phyloP scores from a whole-genome alignment of 2,113 vertebrate genomes.

The Oxyura jamaicensis region DNA sequence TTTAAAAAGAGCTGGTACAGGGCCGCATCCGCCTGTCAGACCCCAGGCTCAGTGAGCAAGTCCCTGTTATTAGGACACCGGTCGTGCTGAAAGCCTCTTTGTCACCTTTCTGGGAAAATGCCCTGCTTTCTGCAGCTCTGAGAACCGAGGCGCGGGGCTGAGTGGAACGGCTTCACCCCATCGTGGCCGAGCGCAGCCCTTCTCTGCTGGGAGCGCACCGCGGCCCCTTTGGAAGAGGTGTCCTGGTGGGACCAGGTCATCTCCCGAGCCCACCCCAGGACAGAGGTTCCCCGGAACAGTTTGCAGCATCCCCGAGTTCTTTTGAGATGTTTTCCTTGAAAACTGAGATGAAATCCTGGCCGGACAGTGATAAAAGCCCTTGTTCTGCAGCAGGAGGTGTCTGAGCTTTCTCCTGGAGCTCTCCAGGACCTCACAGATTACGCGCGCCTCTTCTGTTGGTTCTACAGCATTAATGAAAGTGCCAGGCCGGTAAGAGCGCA shows the following conservation, averaged over 20 bases:
- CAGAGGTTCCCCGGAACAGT: not conserved
- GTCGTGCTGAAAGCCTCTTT: not conserved
- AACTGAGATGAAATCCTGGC: not conserved
- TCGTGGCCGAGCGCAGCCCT: too few relatives aligned
- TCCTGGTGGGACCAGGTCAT: not conserved
- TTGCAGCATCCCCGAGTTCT: not conserved
- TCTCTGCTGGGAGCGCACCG: not conserved
- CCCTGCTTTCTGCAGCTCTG: not conserved
- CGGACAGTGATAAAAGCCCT: not conserved
- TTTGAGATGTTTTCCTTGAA: not conserved
- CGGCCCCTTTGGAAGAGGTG: not conserved
- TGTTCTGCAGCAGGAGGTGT: not conserved
- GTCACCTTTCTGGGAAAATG: not conserved
- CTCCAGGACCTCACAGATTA: not conserved
- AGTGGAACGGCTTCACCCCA: not conserved
- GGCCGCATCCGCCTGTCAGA: accelerated
- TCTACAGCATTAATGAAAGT: not conserved
- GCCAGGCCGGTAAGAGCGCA: accelerated
- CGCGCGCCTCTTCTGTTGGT: not conserved
- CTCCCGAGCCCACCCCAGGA: not conserved
- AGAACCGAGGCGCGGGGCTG: accelerated
- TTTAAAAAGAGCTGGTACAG: too few relatives aligned
- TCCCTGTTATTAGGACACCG: accelerated
- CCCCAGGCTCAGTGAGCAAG: not conserved
- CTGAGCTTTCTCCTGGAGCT: not conserved